Conservation (phyloP, 2,797 vertebrate genomes). For the Austrolebias charrua region DNA sequence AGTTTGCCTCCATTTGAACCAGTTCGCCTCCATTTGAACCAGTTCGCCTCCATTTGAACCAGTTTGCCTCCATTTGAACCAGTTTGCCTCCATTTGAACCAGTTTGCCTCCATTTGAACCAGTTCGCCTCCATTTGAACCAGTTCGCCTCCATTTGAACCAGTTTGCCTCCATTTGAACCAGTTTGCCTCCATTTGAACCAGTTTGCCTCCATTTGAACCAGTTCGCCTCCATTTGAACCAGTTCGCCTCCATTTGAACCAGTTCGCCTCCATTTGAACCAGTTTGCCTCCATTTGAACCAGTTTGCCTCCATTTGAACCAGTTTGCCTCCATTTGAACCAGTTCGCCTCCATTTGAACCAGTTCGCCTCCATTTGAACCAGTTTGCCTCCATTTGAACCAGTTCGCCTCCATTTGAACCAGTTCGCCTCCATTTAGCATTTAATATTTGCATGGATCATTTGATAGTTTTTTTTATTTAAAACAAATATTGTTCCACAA, state of each 20-base stretch:
- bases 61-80: background rate
- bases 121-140: conserved; percentile 2
- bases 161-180: conserved; percentile 1
- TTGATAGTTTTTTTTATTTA: conserved; percentile 15
- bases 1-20: conserved; percentile 1
- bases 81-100: conserved; percentile 1
- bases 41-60: conserved; percentile 2
- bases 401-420: conserved; percentile 2
- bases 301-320: background rate
- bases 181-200: background rate
- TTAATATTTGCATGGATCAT: conserved; percentile 5
- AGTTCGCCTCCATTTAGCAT: background rate
- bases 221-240: background rate
- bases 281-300: conserved; percentile 1
- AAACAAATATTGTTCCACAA: conserved; percentile 7
- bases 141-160: background rate
- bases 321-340: conserved; percentile 1
- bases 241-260: conserved; percentile 2
- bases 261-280: background rate
- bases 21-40: background rate
- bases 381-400: background rate
- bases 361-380: conserved; percentile 2
- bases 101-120: background rate
- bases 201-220: conserved; percentile 1
- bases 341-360: background rate